Evolutionary conservation across 92 coral and sea anemone genomes (phyloP).

Genomic region (Umimayanthus kanabou): DNA sequence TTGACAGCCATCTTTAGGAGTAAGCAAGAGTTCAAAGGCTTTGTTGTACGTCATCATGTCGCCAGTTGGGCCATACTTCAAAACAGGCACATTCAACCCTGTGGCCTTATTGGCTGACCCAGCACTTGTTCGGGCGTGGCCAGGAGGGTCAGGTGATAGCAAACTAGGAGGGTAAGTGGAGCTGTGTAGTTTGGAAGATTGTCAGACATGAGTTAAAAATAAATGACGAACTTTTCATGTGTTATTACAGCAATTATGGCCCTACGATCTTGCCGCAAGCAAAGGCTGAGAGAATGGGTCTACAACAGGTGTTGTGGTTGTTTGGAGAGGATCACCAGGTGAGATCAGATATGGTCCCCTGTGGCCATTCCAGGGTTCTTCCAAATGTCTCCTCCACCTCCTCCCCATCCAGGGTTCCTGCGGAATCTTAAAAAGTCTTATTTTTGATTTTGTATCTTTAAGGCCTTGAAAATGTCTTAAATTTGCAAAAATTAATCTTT

Average conservation of each 20-base stretch:
- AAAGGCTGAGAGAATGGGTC: conserved; percentile 75
- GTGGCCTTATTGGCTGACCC: conserved; percentile 96
- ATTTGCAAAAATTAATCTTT: no score
- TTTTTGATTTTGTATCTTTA: no score
- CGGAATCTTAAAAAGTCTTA: no score
- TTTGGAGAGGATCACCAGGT: conserved; percentile 93
- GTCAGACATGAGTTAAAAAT: not conserved
- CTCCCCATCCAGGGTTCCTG: no score
- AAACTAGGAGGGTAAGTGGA: conserved; percentile 88
- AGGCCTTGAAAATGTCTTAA: no score
- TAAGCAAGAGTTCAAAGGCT: conserved; percentile 68
- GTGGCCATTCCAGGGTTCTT: not conserved
- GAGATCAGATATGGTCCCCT: not conserved
- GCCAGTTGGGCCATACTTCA: conserved; percentile 98
- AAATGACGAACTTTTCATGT: no score
- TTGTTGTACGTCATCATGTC: conserved; percentile 81
- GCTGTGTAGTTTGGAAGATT: not conserved
- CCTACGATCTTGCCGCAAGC: conserved; percentile 87
- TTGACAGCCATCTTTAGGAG: conserved; percentile 84
- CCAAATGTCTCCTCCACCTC: no score
- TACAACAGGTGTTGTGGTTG: conserved; percentile 92
- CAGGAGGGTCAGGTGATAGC: conserved; percentile 93
- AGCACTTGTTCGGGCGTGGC: conserved; percentile 90
- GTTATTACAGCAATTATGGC: conserved; percentile 70
- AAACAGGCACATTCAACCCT: conserved; percentile 94